Evolutionary conservation across 2,797 vertebrate species (phyloP).

Genomic region (Chaetophractus vellerosus): DNA sequence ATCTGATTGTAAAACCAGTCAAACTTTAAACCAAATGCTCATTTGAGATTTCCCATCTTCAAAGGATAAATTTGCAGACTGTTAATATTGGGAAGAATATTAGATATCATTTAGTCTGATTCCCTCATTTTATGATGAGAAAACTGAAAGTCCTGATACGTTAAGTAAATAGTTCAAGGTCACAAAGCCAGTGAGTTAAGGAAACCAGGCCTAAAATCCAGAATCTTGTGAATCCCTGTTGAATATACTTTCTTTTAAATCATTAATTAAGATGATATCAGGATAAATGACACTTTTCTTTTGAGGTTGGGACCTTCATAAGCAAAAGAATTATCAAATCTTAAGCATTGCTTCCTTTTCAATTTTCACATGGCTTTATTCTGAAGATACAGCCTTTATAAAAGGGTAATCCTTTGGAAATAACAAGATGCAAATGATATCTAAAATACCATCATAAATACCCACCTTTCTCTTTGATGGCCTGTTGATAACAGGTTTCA

Average conservation of each 20-base stretch:
- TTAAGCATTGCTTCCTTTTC: neutral
- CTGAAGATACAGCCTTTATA: neutral
- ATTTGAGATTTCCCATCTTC: slow-evolving; percentile 76
- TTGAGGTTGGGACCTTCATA: slow-evolving; percentile 9
- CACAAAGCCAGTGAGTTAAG: slow-evolving; percentile 58
- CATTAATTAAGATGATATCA: slow-evolving; percentile 43
- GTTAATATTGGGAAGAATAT: slow-evolving; percentile 73
- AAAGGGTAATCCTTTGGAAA: neutral
- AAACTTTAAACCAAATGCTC: slow-evolving; percentile 73
- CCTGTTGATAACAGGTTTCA: neutral
- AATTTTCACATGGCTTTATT: neutral
- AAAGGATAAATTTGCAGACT: slow-evolving; percentile 56
- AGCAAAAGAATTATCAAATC: neutral
- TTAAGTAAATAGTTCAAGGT: slow-evolving; percentile 77
- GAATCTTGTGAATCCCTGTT: slow-evolving; percentile 29
- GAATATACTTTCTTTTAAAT: slow-evolving; percentile 41
- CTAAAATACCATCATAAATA: neutral
- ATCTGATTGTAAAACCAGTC: slow-evolving; percentile 81
- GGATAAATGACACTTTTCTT: slow-evolving; percentile 48
- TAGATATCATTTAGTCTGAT: slow-evolving; percentile 50
- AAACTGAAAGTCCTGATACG: slow-evolving; percentile 74
- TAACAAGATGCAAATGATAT: neutral
- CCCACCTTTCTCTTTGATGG: neutral
- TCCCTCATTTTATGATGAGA: slow-evolving; percentile 47
- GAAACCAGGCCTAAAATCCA: slow-evolving; percentile 51